These are phyloP conservation scores for Temnopleurus reevesii DNA, from an alignment of 53 echinoderm and acorn worm species.

Conservation along the genomic window DNA sequence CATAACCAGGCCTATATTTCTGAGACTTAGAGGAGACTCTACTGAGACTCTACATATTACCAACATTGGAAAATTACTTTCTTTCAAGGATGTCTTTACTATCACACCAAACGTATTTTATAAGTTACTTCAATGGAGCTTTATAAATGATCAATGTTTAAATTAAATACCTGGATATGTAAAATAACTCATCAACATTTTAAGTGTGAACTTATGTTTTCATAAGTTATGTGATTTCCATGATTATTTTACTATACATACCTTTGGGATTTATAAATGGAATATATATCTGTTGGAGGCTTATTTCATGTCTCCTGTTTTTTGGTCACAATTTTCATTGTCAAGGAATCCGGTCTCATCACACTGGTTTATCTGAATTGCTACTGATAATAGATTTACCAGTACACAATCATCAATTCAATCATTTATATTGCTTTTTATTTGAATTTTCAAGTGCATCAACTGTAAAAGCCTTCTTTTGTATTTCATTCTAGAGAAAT, in stretches of 20 bases:
- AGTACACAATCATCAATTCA: background rate
- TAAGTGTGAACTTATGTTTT: background rate
- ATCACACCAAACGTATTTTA: no score
- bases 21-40: no score
- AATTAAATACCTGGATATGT: no score
- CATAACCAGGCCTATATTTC: no score
- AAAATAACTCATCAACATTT: no score
- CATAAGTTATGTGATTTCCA: background rate
- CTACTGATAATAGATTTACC: background rate
- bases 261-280: background rate
- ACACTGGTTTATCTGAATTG: background rate
- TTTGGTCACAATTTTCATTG: no score
- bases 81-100: no score
- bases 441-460: slow-evolving; percentile 21
- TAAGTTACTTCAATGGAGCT: no score
- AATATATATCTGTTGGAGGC: background rate
- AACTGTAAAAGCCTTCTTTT: slow-evolving; percentile 21
- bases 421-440: background rate
- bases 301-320: background rate
- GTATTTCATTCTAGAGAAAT: background rate
- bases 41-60: background rate
- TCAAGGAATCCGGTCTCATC: no score
- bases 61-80: background rate
- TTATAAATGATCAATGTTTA: no score
- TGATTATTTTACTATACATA: background rate